Evolutionary conservation across 2,888 invertebrate species (phyloP).

Genomic region (Andrena camellia): DNA sequence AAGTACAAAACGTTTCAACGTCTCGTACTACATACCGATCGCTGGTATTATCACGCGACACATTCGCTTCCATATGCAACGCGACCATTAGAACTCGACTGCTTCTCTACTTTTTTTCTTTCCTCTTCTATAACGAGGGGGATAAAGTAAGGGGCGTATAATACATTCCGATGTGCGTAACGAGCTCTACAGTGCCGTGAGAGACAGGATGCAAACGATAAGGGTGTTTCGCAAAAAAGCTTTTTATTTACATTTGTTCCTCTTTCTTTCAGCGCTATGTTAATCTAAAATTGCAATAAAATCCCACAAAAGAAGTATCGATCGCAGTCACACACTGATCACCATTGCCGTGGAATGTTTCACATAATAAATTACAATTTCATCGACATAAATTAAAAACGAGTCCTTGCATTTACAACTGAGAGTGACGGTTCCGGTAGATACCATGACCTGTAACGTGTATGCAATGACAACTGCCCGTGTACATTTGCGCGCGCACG

Average conservation of each 20-base stretch:
- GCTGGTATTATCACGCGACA: neutral
- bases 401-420: slow-evolving; percentile 71
- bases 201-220: slow-evolving; percentile 31
- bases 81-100: neutral
- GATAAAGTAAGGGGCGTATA: neutral
- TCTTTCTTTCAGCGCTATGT: slow-evolving; percentile 68
- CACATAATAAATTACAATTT: slow-evolving; percentile 72
- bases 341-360: slow-evolving; percentile 71
- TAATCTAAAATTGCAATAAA: slow-evolving; percentile 75
- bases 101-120: neutral
- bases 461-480: neutral
- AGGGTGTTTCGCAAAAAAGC: slow-evolving; percentile 72
- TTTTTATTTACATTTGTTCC: slow-evolving; percentile 75
- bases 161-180: neutral
- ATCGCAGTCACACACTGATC: slow-evolving; percentile 68
- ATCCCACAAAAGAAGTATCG: slow-evolving; percentile 67
- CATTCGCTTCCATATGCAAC: neutral
- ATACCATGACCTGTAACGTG: slow-evolving; percentile 6
- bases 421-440: slow-evolving; percentile 29
- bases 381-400: slow-evolving; percentile 71
- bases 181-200: neutral
- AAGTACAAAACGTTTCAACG: neutral
- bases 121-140: neutral
- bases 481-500: too few species aligned
- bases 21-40: neutral